These are phyloP conservation scores for Drosophila acutilabella DNA, from an alignment of 2,888 invertebrate genomes.

Conservation along the genomic window DNA sequence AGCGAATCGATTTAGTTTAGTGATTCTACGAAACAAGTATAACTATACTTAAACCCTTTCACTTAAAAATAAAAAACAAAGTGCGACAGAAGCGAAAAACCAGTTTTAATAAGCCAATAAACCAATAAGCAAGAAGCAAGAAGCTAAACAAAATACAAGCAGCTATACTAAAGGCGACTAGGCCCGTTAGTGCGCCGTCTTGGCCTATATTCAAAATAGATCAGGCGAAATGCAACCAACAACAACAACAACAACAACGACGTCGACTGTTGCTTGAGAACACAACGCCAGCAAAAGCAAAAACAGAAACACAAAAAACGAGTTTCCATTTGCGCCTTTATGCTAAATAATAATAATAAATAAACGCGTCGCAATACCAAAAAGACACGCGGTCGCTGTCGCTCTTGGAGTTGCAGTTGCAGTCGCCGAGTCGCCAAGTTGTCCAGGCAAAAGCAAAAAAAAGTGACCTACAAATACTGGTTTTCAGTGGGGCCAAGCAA, in stretches of 20 bases:
- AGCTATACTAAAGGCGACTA: constrained; percentile 50
- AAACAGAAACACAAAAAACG: constrained; percentile 56
- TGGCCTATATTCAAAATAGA: constrained; percentile 83
- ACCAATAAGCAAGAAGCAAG: constrained; percentile 52
- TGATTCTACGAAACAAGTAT: constrained; percentile 41
- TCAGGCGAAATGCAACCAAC: constrained; percentile 61
- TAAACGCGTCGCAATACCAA: constrained; percentile 69
- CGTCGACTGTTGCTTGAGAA: constrained; percentile 59
- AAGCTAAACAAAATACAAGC: constrained; percentile 58
- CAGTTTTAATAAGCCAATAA: constrained; percentile 66
- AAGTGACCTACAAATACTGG: constrained; percentile 84
- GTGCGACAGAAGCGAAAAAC: constrained; percentile 50
- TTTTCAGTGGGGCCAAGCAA: constrained; percentile 61
- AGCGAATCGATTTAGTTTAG: constrained; percentile 14
- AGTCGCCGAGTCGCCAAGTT: constrained; percentile 43
- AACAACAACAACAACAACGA: constrained; percentile 27
- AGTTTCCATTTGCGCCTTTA: constrained; percentile 72
- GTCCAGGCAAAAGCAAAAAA: constrained; percentile 39
- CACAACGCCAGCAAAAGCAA: constrained; percentile 24
- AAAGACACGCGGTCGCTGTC: constrained; percentile 36
- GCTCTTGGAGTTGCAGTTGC: constrained; percentile 7
- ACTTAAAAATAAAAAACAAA: constrained; percentile 55
- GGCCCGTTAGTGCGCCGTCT: constrained; percentile 73
- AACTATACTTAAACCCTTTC: constrained; percentile 72
- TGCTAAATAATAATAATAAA: constrained; percentile 77